Evolutionary conservation across 2,888 invertebrate genomes (phyloP).

Genomic region (Kuschelorhynchus macadamiae): DNA sequence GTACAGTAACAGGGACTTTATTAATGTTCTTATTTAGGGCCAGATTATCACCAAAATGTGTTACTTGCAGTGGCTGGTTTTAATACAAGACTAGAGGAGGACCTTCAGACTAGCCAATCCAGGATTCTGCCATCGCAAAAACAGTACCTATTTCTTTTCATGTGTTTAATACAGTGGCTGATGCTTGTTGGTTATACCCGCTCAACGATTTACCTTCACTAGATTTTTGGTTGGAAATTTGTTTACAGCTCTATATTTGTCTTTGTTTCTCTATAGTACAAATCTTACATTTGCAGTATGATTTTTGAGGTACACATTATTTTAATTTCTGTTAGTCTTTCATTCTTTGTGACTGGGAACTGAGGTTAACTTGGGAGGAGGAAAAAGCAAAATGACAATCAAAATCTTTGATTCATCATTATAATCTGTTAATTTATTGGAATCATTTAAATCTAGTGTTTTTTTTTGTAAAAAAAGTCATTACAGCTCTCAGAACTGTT

Average conservation of each 20-base stretch:
- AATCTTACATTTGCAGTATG: slow-evolving; percentile 7
- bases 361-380: too few relatives aligned
- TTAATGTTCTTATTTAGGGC: slow-evolving; percentile 63
- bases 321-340: too few relatives aligned
- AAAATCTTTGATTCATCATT: too few relatives aligned
- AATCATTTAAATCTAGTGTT: too few relatives aligned
- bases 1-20: slow-evolving; percentile 60
- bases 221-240: slow-evolving; percentile 69
- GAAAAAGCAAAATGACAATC: too few relatives aligned
- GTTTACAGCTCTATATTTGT: slow-evolving; percentile 64
- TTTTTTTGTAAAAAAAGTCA: too few relatives aligned
- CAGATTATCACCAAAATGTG: slow-evolving; percentile 67
- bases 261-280: slow-evolving; percentile 30
- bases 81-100: slow-evolving; percentile 63
- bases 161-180: slow-evolving; percentile 70
- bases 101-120: slow-evolving; percentile 58
- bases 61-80: slow-evolving; percentile 68
- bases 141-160: slow-evolving; percentile 71
- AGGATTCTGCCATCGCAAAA: slow-evolving; percentile 64
- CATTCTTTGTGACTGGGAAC: too few relatives aligned
- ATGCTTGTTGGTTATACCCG: slow-evolving; percentile 71
- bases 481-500: too few relatives aligned
- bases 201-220: slow-evolving; percentile 70
- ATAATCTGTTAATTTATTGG: too few relatives aligned
- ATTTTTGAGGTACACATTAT: too few relatives aligned